A percentile compares a stretch with the other conserved stretches of the same genome.
Conservation (phyloP, 1,140 invertebrate genomes). For the Zaprionus tsacasi region DNA sequence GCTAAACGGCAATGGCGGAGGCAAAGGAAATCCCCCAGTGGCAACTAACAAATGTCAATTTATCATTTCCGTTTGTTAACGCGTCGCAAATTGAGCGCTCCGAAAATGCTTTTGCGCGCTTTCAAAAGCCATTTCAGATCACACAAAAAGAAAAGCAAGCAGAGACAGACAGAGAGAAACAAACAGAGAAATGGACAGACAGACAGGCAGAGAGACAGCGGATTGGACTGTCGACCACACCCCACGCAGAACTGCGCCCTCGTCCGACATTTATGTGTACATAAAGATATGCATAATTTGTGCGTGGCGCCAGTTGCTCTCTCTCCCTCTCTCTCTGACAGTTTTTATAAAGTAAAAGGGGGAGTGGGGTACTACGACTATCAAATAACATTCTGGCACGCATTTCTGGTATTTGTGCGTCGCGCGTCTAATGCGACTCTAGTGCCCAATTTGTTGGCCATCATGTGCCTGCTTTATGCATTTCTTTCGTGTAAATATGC, state of each 20-base stretch:
- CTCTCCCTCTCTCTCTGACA: not conserved
- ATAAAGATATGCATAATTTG: conserved; percentile 57
- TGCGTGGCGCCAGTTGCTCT: conserved; percentile 54
- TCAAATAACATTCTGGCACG: conserved; percentile 78
- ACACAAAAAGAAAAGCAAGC: conserved; percentile 17
- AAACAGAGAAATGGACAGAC: conserved; percentile 31
- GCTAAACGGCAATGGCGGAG: conserved; percentile 39
- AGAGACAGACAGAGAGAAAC: not conserved
- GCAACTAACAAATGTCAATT: conserved; percentile 68
- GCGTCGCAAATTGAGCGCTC: conserved; percentile 67
- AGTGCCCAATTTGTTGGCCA: conserved; percentile 45
- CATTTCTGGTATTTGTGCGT: conserved; percentile 67
- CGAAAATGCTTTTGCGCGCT: conserved; percentile 60
- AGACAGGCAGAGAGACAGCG: not conserved
- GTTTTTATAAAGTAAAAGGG: conserved; percentile 19
- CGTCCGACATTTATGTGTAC: conserved; percentile 39
- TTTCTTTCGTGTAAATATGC: conserved; percentile 76
- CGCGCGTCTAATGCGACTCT: conserved; percentile 63
- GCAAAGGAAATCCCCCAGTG: conserved; percentile 48
- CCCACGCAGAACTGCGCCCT: conserved; percentile 27
- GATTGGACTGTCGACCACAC: conserved; percentile 20
- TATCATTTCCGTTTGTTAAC: conserved; percentile 72
- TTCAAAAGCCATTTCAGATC: conserved; percentile 66
- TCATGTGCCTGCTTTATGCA: conserved; percentile 60
- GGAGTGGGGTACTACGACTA: conserved; percentile 23